Percentiles rank a stretch among this genome's conserved stretches.
Conservation (phyloP, 1,140 invertebrate genomes). For the Aphelinus atriplicis region DNA sequence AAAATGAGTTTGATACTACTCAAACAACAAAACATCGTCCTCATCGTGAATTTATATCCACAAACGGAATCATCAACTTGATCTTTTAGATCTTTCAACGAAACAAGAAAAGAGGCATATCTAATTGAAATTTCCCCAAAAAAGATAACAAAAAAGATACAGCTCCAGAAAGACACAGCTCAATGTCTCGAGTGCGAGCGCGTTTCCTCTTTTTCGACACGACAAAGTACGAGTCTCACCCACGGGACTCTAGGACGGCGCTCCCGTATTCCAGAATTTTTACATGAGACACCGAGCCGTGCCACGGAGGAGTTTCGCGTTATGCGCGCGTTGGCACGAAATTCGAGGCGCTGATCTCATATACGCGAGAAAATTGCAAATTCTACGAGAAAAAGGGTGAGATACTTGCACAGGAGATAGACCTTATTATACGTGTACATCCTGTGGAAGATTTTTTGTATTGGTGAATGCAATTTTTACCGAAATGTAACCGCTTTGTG, state of each 20-base stretch:
- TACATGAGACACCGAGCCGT: slow-evolving; percentile 12
- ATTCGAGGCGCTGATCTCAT: slow-evolving; percentile 38
- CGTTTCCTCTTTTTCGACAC: neutral
- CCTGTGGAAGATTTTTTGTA: too few relatives aligned
- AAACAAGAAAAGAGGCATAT: neutral
- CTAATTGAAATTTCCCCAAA: neutral
- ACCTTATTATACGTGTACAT: too few relatives aligned
- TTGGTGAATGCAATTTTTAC: too few relatives aligned
- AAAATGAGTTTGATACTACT: too few relatives aligned
- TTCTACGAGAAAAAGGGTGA: slow-evolving; percentile 39
- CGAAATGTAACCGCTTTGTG: too few relatives aligned
- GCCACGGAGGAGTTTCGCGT: slow-evolving; percentile 19
- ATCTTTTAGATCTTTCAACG: neutral
- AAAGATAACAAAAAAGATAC: too few relatives aligned
- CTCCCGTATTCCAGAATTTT: slow-evolving; percentile 23
- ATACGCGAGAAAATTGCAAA: slow-evolving; percentile 50
- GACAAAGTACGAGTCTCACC: slow-evolving; percentile 35
- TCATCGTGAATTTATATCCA: too few relatives aligned
- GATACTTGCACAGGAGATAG: neutral
- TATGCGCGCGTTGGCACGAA: slow-evolving; percentile 30
- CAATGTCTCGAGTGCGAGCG: slow-evolving; percentile 4
- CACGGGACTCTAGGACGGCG: slow-evolving; percentile 27
- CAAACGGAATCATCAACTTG: too few relatives aligned
- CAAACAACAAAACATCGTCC: too few relatives aligned
- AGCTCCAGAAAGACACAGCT: slow-evolving; percentile 19